Evolutionary conservation across 2,888 invertebrate genomes (phyloP).

Genomic region (Mythimna vitellina): DNA sequence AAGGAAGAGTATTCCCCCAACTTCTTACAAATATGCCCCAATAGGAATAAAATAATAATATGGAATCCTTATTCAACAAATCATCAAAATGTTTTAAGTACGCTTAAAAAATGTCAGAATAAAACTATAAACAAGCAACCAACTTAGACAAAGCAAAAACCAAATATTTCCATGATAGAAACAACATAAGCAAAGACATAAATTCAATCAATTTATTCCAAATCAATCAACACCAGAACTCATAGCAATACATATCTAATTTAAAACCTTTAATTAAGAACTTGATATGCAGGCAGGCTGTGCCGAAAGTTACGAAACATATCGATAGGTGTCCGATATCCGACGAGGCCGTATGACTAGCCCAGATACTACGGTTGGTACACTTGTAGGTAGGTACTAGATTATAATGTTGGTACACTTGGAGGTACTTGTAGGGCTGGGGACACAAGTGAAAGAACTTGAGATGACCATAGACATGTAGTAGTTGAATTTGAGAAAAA

Average conservation of each 20-base stretch:
- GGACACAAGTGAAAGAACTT: constrained; percentile 40
- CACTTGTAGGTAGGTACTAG: constrained; percentile 23
- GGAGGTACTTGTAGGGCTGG: constrained; percentile 33
- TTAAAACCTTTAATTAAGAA: constrained; percentile 59
- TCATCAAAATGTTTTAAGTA: not conserved
- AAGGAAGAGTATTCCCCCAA: too few species aligned
- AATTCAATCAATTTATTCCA: constrained; percentile 7
- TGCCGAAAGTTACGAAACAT: constrained; percentile 56
- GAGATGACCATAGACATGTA: constrained; percentile 18
- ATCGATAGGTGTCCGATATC: constrained; percentile 65
- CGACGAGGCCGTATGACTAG: constrained; percentile 47
- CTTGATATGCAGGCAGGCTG: constrained; percentile 37
- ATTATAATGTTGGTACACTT: constrained; percentile 28
- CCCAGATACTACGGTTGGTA: constrained; percentile 52
- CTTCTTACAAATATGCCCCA: too few species aligned
- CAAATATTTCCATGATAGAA: not conserved
- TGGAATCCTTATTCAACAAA: too few species aligned
- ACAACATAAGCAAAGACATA: not conserved
- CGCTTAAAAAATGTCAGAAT: not conserved
- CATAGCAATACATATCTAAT: constrained; percentile 38
- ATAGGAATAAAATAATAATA: too few species aligned
- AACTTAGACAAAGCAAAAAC: not conserved
- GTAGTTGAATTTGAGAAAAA: constrained; percentile 3
- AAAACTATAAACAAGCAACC: not conserved
- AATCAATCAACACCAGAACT: constrained; percentile 29